Evolutionary conservation across 2,888 invertebrate species (phyloP).

Genomic region (Therioaphis trifolii): DNA sequence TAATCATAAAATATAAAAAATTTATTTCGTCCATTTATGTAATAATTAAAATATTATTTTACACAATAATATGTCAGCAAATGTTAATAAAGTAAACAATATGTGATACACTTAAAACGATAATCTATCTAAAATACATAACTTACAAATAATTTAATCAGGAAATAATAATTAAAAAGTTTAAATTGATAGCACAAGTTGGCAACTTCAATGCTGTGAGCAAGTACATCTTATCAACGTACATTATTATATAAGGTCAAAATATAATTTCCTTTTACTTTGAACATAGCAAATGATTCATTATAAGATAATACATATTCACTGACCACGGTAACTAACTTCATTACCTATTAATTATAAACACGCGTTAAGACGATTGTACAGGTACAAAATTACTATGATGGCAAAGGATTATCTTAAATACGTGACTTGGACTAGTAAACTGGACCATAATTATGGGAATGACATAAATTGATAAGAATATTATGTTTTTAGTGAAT

Average conservation of each 20-base stretch:
- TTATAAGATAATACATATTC: not conserved
- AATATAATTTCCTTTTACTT: not conserved
- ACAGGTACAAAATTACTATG: not conserved
- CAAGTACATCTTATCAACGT: not conserved
- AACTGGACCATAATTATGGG: not conserved
- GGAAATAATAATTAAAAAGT: too few relatives aligned
- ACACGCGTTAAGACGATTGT: not conserved
- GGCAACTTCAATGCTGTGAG: not conserved
- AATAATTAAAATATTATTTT: too few relatives aligned
- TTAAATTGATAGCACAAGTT: too few relatives aligned
- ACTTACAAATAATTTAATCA: too few relatives aligned
- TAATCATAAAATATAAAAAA: too few relatives aligned
- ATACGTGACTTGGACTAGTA: not conserved
- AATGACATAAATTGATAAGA: not conserved
- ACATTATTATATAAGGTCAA: not conserved
- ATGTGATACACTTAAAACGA: too few relatives aligned
- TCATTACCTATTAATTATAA: not conserved
- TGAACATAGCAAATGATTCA: not conserved
- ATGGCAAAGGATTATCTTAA: not conserved
- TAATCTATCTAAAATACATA: too few relatives aligned
- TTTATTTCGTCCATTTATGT: too few relatives aligned
- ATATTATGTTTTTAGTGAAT: not conserved
- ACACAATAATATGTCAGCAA: too few relatives aligned
- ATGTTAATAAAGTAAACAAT: too few relatives aligned
- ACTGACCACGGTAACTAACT: not conserved